These are phyloP conservation scores for Empidonax alnorum DNA, from an alignment of 2,113 vertebrate genomes.

Conservation along the genomic window DNA sequence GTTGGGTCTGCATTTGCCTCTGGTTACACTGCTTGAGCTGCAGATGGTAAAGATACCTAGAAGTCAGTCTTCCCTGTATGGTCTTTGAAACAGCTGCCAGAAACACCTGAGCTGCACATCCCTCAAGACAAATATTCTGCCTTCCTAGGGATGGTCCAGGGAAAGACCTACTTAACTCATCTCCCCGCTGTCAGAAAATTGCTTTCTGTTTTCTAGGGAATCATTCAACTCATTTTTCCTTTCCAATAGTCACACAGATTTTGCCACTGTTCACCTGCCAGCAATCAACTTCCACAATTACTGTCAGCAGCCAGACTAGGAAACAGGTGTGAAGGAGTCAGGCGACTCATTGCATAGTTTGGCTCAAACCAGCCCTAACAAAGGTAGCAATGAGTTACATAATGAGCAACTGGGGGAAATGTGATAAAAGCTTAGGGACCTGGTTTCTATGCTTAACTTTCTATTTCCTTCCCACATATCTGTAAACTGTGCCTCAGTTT, in stretches of 20 bases:
- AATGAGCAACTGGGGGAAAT: background rate
- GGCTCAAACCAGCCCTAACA: background rate
- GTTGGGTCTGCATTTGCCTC: background rate
- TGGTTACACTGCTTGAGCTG: background rate
- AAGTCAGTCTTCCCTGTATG: background rate
- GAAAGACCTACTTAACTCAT: background rate
- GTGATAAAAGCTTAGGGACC: background rate
- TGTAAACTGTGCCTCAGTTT: background rate
- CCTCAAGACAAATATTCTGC: background rate
- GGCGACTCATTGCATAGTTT: background rate
- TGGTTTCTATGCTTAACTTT: background rate
- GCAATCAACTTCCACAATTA: background rate
- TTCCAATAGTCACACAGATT: background rate
- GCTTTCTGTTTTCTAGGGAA: background rate
- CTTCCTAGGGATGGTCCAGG: background rate
- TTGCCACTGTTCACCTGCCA: background rate
- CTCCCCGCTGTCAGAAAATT: background rate
- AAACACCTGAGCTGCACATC: background rate
- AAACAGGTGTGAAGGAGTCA: background rate
- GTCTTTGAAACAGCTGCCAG: background rate
- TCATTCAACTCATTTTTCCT: background rate
- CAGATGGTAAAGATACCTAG: background rate
- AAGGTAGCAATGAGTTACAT: background rate
- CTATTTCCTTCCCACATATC: background rate
- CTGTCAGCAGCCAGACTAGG: background rate